Base-by-base conservation (phyloP, 2,888 invertebrate genomes). In the Cistogaster globosa region DNA sequence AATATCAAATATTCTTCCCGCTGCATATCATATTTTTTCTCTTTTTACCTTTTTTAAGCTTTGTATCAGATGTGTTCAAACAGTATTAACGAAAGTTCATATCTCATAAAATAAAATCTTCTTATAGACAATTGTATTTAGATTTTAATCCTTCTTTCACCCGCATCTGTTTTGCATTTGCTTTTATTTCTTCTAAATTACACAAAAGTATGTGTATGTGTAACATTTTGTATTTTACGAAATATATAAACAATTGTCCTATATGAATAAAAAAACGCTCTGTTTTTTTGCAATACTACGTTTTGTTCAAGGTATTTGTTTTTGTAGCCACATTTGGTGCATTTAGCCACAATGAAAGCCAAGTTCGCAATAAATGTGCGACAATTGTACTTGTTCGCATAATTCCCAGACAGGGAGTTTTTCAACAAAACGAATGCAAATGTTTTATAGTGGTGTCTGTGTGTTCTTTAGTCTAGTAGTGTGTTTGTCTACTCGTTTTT, bases 361-460 rank as follows among this genome's bases (percentile, higher is more conserved):
- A 84, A 87, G 87, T 86, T 87, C 84, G 79, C 85, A 86, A 88
- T 88, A 87, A 88, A 87, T 88, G 78, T 85, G 87, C 85, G 88
- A 87, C 87, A 87, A 87, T 86, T 87, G 88, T 87, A 87, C 87
- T 82, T 82, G 86, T 87, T 86, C 87, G 81, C 88, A 89, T 88
- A 90, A 89, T 90, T 89, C 90, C 88, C 89, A 89, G 89, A 89
- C 90, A 85, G 89, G 88, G 86, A 78, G 87, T 75, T 74, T 75
- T 57, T 75, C 22, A 65, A 32, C 72, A 68, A 57, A 26, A 22
- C 32, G 60, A 53, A 36, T 18, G 18, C 42, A 74, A 53, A 45
- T 14, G 18, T 71, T n/a, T 42, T 45, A 20, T 3, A 7, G 7
- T 58, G 5, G 32, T n/a, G 16, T 53, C 18, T n/a, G 48, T 62